Evolutionary conservation across 2,888 invertebrate species (phyloP).

Genomic region (Strigamia transsilvanica): DNA sequence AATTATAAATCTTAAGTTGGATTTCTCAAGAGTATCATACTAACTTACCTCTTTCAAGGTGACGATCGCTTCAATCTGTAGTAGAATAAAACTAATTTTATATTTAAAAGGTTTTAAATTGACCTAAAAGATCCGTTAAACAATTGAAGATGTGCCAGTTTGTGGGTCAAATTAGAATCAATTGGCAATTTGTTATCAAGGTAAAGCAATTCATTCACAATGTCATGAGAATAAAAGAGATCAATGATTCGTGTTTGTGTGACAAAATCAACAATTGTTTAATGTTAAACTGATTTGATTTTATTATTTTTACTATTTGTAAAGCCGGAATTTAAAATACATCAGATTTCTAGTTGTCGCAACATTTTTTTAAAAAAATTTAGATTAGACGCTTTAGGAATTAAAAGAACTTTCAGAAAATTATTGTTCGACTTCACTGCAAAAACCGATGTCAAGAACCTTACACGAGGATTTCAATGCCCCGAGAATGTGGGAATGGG

Average conservation of each 20-base stretch:
- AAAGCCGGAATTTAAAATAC: too few relatives aligned
- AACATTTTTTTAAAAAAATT: too few relatives aligned
- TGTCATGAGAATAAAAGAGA: neutral
- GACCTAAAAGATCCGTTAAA: slow-evolving; percentile 45
- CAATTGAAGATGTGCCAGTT: slow-evolving; percentile 39
- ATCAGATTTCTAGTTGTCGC: too few relatives aligned
- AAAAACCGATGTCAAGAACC: neutral
- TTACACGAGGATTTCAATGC: neutral
- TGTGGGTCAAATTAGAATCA: slow-evolving; percentile 30
- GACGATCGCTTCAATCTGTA: neutral
- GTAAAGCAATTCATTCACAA: neutral
- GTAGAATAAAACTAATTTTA: neutral
- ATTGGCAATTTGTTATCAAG: slow-evolving; percentile 13
- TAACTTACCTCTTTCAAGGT: slow-evolving; percentile 14
- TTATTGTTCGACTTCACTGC: neutral
- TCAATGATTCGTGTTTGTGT: neutral
- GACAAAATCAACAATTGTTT: neutral
- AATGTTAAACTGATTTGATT: neutral
- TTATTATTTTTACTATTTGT: too few relatives aligned
- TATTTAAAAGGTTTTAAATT: slow-evolving; percentile 14
- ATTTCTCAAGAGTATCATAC: too few relatives aligned
- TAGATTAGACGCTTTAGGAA: too few relatives aligned
- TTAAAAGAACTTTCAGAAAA: neutral
- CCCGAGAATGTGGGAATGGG: neutral
- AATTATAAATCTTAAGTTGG: neutral